Base-by-base conservation (phyloP, 2,888 invertebrate genomes). In the Invenusta paracnida region DNA sequence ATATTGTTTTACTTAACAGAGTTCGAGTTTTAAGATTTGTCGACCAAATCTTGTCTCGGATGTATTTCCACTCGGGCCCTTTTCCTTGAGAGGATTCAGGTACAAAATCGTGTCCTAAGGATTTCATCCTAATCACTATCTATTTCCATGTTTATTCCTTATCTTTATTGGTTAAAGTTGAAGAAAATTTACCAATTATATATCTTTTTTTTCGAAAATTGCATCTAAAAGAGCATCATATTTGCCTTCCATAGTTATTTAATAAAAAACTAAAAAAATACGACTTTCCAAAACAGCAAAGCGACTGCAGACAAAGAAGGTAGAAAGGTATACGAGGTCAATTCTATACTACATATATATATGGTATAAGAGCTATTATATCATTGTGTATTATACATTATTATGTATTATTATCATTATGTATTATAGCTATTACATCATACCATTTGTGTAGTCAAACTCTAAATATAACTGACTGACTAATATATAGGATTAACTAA, bases 1-100 rank as follows among this genome's bases (percentile, higher is more conserved):
- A 27, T 79, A 23, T 23, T 11, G 23, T 66, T 23, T 29, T 82
- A 82, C 83, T 82, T 29, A 82, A 30, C 25, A 82, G 66, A 27
- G 83, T 82, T 31, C 83, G 29, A 23, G 30, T 82, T 73, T 82
- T 82, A 5, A 82, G 73, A 73, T 82, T 82, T 23, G 66, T 73
- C 23, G 83, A 29, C 83, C 83, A 82, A 23, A 82, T 29, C 23
- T 23, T 82, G 73, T 82, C 83, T 2, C 83, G 29, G 13, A 83
- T 23, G 67, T 83, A 83, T 31, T 83, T 83, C 83, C 83, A 83
- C 67, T 29, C 29, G 82, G 82, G 29, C 27, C 30, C 27, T 30
- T 1, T 30, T 1, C 82, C 82, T 81, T 81, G 29, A 30, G 23
- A 30, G 48, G 48, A 48, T 48, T 48, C 5, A 48, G 48, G 48